These are phyloP conservation scores for Sebastes trivittatus DNA, from an alignment of 2,797 vertebrate genomes.

Conservation along the genomic window DNA sequence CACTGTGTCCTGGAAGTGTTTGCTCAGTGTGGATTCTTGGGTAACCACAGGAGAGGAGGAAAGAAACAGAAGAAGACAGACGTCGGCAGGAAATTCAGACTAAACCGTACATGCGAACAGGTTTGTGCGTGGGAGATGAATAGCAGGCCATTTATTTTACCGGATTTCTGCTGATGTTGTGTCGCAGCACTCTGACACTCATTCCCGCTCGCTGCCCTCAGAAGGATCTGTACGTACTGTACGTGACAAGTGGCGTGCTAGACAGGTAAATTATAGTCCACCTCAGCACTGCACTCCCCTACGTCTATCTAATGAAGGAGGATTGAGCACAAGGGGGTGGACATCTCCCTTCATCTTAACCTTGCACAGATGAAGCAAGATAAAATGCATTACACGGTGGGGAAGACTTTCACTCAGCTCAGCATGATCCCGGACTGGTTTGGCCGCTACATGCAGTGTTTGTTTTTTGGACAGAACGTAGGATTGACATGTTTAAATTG, in stretches of 20 bases:
- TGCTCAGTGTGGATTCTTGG: not conserved
- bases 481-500: not conserved
- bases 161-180: slow-evolving; percentile 39
- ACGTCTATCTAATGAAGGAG: not conserved
- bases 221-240: slow-evolving; percentile 15
- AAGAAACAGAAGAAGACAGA: slow-evolving; percentile 1
- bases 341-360: slow-evolving; percentile 28
- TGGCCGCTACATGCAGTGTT: not conserved
- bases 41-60: not conserved
- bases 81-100: slow-evolving; percentile 20
- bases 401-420: slow-evolving; percentile 9
- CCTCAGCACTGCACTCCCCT: not conserved
- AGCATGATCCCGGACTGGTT: not conserved
- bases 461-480: not conserved
- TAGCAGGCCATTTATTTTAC: slow-evolving; percentile 48
- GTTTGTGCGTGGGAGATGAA: slow-evolving; percentile 52
- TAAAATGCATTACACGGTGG: slow-evolving; percentile 13
- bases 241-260: slow-evolving; percentile 2
- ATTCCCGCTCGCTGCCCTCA: not conserved
- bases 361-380: slow-evolving; percentile 13
- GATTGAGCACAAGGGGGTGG: slow-evolving; percentile 10
- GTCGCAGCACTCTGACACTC: slow-evolving; percentile 5
- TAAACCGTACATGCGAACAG: not conserved
- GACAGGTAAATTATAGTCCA: slow-evolving; percentile 29
- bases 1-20: slow-evolving; percentile 16